Percentiles rank a stretch among this genome's conserved stretches.
phyloP scores from a whole-genome alignment of 2,888 invertebrate genomes.

The Drosophila meridiana region DNA sequence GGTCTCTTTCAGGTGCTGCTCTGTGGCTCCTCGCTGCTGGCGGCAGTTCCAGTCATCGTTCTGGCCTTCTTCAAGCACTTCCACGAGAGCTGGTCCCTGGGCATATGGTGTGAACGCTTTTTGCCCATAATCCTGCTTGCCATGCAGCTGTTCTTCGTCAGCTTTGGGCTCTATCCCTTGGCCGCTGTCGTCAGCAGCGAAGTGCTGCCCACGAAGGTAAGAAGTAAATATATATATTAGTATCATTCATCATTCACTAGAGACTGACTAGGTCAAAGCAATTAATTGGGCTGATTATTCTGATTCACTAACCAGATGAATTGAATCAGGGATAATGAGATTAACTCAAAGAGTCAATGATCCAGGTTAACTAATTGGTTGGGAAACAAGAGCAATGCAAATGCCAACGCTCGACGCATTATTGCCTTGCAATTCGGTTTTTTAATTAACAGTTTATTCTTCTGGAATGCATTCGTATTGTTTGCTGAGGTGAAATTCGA shows the following conservation, averaged over 20 bases:
- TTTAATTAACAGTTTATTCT: not conserved
- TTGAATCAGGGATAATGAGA: too few relatives aligned
- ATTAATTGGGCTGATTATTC: too few relatives aligned
- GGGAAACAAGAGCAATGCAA: not conserved
- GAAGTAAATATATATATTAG: not conserved
- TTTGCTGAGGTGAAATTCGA: not conserved
- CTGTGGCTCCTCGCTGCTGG: slow-evolving; percentile 67
- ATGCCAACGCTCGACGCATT: not conserved
- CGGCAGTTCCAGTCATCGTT: slow-evolving; percentile 60
- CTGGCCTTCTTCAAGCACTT: slow-evolving; percentile 60
- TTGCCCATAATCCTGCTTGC: slow-evolving; percentile 69
- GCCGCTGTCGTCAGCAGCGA: slow-evolving; percentile 78
- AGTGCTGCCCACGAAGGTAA: slow-evolving; percentile 78
- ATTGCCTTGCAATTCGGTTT: not conserved
- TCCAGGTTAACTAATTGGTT: too few relatives aligned
- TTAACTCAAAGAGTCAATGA: too few relatives aligned
- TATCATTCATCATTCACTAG: too few relatives aligned
- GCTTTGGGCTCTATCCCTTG: slow-evolving; percentile 79
- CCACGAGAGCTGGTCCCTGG: slow-evolving; percentile 29
- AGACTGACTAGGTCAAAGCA: too few relatives aligned
- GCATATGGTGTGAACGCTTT: slow-evolving; percentile 40
- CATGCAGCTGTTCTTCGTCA: slow-evolving; percentile 69
- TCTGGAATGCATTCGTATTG: not conserved
- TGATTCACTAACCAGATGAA: too few relatives aligned
- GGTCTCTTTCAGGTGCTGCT: slow-evolving; percentile 65